Evolutionary conservation across 23 tunicate genomes (phyloP).

Genomic region (Halocynthia roretzi): DNA sequence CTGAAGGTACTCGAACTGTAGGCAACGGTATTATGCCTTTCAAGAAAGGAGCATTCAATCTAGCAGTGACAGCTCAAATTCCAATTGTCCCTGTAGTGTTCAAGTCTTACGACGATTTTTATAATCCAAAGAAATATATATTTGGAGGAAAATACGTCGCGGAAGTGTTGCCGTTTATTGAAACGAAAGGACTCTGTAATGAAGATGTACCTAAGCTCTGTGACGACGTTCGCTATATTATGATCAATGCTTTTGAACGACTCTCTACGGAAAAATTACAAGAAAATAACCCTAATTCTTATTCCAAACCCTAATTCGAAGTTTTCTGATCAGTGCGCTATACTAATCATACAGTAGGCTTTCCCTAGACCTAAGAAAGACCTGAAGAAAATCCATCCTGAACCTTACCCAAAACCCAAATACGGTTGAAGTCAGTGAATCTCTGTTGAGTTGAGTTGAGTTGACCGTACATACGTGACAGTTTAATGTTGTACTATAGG

Average conservation of each 20-base stretch:
- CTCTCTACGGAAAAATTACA: not conserved
- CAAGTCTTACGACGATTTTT: slow-evolving; percentile 12
- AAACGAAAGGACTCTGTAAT: not conserved
- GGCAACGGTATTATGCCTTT: slow-evolving; percentile 2
- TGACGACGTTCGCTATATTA: not conserved
- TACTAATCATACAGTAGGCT: no score
- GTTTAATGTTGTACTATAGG: no score
- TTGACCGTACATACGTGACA: no score
- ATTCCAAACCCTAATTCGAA: no score
- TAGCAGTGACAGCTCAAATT: slow-evolving; percentile 12
- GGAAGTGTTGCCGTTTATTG: slow-evolving; percentile 2
- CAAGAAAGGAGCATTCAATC: slow-evolving; percentile 21
- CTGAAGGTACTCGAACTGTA: slow-evolving; percentile 12
- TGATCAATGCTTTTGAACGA: not conserved
- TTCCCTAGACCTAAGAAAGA: no score
- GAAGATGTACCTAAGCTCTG: slow-evolving; percentile 6
- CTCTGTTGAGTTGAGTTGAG: no score
- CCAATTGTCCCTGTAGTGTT: slow-evolving; percentile 20
- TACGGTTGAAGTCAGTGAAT: no score
- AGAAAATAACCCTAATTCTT: no score
- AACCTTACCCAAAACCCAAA: no score
- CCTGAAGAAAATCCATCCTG: no score
- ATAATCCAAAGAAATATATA: not conserved
- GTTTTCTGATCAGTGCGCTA: no score
- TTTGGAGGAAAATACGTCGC: slow-evolving; percentile 4